Base-by-base conservation (phyloP, 2,113 vertebrate species). In the Ceyx melanurus region DNA sequence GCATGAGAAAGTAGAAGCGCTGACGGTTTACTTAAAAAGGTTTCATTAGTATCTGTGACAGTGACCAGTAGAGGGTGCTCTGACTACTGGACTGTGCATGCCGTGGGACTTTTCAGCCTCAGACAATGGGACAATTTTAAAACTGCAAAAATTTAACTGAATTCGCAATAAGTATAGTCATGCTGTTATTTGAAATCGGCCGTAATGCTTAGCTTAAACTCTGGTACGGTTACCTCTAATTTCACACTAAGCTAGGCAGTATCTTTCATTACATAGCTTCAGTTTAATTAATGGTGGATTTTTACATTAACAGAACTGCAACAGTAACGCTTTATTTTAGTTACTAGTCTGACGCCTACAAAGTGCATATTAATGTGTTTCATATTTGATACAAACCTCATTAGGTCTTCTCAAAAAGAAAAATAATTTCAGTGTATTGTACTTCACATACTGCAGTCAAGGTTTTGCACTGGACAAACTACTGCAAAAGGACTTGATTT, bases 1-100 rank as follows among this genome's bases (percentile, higher is more conserved):
- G 60, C 48, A 7, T 48, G 68, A 78, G 51, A 64, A 50, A 71
- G 33, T n/a, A 51, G 48, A 17, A 19, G 18, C 4, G 3, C 29
- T 11, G 48, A 40, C 3, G 9, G 37, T 9, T 53, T 33, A 5
- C 17, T 25, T 13, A 5, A 21, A 31, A 40, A 82, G 10, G n/a
- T 46, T 75, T 75, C 31, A 88, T 90, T 79, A 87, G 23, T 25
- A 14, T 23, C 15, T 9, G 15, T 50, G 51, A 29, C 58, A 37
- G 74, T 48, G 56, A 82, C 92, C 96, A 82, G 89, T 46, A 94
- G 96, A 95, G 92, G 92, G 91, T 82, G 40, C 94, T 94, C 75
- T 61, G 84, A 76, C 43, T 70, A 50, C 67, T 74, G 29, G 19
- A 79, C 68, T 7, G 1, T 23, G 40, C 28, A 3, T 5, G 84